These are phyloP conservation scores for Pantherophis vulpinus DNA, from an alignment of 2,797 vertebrate species.

Conservation along the genomic window DNA sequence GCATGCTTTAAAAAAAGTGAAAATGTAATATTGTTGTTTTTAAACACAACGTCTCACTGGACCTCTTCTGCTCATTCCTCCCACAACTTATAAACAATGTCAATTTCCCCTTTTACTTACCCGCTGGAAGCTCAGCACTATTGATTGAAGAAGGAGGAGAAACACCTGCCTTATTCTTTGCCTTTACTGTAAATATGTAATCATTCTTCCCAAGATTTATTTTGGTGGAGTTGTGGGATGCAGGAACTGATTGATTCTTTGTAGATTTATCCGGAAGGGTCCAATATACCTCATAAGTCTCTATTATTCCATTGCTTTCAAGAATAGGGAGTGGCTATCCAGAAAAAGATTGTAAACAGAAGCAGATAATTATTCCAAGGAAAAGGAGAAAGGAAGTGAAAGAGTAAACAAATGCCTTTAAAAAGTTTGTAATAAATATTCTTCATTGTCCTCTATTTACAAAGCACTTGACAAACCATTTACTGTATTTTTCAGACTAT, in stretches of 20 bases:
- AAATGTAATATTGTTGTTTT: not conserved
- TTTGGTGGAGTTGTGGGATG: slow-evolving; percentile 63
- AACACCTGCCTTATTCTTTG: slow-evolving; percentile 67
- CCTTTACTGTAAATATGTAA: slow-evolving; percentile 69
- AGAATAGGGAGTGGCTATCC: slow-evolving; percentile 65
- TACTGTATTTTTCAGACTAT: no score
- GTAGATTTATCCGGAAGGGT: slow-evolving; percentile 43
- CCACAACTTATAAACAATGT: not conserved
- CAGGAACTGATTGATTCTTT: slow-evolving; percentile 46
- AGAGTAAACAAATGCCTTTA: not conserved
- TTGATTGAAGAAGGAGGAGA: slow-evolving; percentile 73
- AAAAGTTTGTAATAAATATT: not conserved
- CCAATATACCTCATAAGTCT: slow-evolving; percentile 70
- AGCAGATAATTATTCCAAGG: not conserved
- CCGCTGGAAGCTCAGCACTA: slow-evolving; percentile 65
- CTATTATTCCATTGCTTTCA: slow-evolving; percentile 73
- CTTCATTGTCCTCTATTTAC: no score
- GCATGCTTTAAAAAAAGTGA: not conserved
- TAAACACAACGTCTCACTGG: not conserved
- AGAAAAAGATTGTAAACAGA: slow-evolving; percentile 3
- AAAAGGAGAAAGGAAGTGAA: not conserved
- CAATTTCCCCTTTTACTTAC: slow-evolving; percentile 56
- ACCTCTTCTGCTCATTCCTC: not conserved
- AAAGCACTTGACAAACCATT: not conserved
- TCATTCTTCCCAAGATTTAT: slow-evolving; percentile 64